A percentile compares a stretch with the other conserved stretches of the same genome.
These are phyloP conservation scores for Thaleichthys pacificus DNA, from an alignment of 2,797 vertebrate species.

Conservation along the genomic window DNA sequence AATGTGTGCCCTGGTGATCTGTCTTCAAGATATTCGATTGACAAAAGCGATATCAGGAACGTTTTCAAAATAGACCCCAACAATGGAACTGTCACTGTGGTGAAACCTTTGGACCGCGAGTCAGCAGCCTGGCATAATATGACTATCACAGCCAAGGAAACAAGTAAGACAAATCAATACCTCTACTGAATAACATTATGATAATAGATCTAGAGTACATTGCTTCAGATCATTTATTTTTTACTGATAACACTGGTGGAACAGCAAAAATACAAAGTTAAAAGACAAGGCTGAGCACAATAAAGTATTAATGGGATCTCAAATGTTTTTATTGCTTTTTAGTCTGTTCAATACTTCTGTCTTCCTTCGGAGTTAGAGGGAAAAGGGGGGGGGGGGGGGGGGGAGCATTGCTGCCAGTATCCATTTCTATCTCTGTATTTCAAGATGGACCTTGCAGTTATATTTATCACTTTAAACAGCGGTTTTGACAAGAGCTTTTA, in stretches of 20 bases:
- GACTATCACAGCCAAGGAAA: constrained; percentile 85
- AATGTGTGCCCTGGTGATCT: constrained; percentile 44
- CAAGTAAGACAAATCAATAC: constrained; percentile 75
- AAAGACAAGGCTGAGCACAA: neutral
- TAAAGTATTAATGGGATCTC: neutral
- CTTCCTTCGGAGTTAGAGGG: constrained; percentile 12
- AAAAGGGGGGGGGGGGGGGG: neutral
- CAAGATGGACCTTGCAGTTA: constrained; percentile 11
- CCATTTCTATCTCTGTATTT: constrained; percentile 26
- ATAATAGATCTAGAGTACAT: neutral
- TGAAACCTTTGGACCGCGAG: constrained; percentile 85
- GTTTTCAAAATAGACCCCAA: constrained; percentile 83
- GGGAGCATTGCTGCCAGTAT: neutral
- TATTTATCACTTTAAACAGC: constrained; percentile 57
- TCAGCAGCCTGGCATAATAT: constrained; percentile 85
- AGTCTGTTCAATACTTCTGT: neutral
- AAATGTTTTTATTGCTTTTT: constrained; percentile 6
- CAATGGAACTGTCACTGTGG: constrained; percentile 84
- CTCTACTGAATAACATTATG: neutral
- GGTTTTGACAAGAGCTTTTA: constrained; percentile 53
- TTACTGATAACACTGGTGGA: neutral
- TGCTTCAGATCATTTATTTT: neutral
- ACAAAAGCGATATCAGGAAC: constrained; percentile 64
- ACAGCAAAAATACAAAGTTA: neutral
- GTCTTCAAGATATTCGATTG: constrained; percentile 83